Evolutionary conservation across 2,113 vertebrate genomes (phyloP), one percentile per base, ranked within the genome.

Genomic region (Eretmochelys imbricata): DNA sequence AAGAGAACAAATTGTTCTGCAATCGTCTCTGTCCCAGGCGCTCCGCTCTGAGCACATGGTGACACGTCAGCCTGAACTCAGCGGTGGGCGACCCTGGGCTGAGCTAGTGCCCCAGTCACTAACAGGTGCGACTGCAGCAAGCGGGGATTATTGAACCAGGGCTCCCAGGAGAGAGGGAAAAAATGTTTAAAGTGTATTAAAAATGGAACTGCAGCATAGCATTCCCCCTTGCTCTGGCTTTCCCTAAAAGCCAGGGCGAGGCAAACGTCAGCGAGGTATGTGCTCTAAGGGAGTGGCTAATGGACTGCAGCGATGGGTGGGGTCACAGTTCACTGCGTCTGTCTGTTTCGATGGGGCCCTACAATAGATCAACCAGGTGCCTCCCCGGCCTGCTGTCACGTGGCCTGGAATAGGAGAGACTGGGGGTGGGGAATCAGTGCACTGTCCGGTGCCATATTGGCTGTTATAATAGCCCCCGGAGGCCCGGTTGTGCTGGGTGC

Each of bases 181-280:
- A 84, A 93, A 89, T 94, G 86, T 97, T 97, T 90, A 97, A 72
- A 85, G 83, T 78, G 80, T 88, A 95, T 97, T 82, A 97, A 97
- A 97, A 93, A 97, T 93, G 89, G 90, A 97, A 55, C 50, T 84
- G 82, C 81, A 84, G 54, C 38, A 90, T 89, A 80, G 49, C 2
- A 0, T 24, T 0, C 0, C 31, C 54, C 81, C 82, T 91, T 75
- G 69, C 82, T 91, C 91, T 94, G 85, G 57, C 90, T 89, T 53
- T 96, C 31, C 89, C 82, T 97, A 90, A 97, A 96, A 97, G 96
- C 95, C 0, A 0, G 65, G 88, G 80, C 85, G 42, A 69, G 51
- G 91, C 80, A 76, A 93, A 50, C 1, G 2, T 50, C 49, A 1
- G 89, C 0, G 5, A 89, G 90, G 86, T 93, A 54, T 79, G 82